Percentiles rank a stretch among this genome's conserved stretches.
Conservation (phyloP, 2,113 vertebrate genomes). For the Pithys albifrons region DNA sequence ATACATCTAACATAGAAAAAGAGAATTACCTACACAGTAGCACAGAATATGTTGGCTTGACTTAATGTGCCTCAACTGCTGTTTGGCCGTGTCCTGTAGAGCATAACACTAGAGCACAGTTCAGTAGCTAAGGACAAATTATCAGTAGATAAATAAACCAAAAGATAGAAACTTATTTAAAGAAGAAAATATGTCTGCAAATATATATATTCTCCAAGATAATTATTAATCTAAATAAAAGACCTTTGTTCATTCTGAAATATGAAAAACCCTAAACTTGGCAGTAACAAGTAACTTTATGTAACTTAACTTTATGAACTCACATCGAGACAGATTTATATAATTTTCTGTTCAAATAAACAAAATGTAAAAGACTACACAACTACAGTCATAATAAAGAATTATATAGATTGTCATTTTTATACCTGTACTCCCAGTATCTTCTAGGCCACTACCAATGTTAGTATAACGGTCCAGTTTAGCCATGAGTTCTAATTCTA, state of each 20-base stretch:
- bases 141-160: neutral
- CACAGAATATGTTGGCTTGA: neutral
- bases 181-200: neutral
- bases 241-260: neutral
- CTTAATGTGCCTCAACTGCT: neutral
- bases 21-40: neutral
- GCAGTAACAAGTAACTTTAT: neutral
- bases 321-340: neutral
- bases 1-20: neutral
- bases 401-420: neutral
- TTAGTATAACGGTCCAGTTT: constrained; percentile 94
- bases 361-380: neutral
- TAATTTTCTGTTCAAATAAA: neutral
- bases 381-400: neutral
- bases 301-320: neutral
- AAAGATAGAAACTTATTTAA: neutral
- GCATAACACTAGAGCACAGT: neutral
- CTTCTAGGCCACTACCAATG: constrained; percentile 78
- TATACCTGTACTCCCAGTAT: constrained; percentile 78
- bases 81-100: neutral
- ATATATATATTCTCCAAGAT: neutral
- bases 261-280: neutral
- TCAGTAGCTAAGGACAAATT: neutral
- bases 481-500: constrained; percentile 84
- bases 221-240: neutral